Evolutionary conservation across 2,888 invertebrate genomes (phyloP).

Genomic region (Drosophila fulvimacula): DNA sequence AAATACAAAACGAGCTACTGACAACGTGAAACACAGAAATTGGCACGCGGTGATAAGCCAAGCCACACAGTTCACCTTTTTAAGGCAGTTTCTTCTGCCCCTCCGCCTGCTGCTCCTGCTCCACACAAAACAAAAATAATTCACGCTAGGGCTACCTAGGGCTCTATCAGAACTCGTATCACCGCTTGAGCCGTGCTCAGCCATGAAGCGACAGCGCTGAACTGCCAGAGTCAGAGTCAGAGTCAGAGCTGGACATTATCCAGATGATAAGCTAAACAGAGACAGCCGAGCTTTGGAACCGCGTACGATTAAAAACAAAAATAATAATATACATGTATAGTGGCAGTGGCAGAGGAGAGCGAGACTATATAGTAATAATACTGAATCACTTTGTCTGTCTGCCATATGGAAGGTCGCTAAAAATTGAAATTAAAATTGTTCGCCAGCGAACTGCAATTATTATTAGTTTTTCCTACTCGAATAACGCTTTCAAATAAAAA

Average conservation of each 20-base stretch:
- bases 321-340: neutral
- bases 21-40: conserved; percentile 22
- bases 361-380: neutral
- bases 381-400: conserved; percentile 6
- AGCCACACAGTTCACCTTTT: conserved; percentile 13
- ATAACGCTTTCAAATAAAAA: conserved; percentile 7
- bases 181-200: conserved; percentile 1
- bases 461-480: conserved; percentile 26
- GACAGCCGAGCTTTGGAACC: conserved; percentile 20
- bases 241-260: neutral
- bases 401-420: conserved; percentile 22
- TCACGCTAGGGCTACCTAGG: neutral
- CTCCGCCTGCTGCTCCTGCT: neutral
- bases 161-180: neutral
- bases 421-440: conserved; percentile 10
- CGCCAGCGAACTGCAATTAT: conserved; percentile 22
- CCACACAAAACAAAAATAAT: too few species aligned
- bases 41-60: conserved; percentile 46
- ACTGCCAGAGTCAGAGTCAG: conserved; percentile 9
- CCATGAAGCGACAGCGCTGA: conserved; percentile 6
- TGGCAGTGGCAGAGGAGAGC: neutral
- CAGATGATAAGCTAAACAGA: conserved; percentile 20
- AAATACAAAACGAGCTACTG: neutral
- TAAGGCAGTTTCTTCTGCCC: neutral
- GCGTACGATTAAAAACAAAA: neutral